A percentile compares a stretch with the other conserved stretches of the same genome.
These are phyloP conservation scores for Oreochromis tanganicae DNA, from an alignment of 2,113 vertebrate genomes.

Conservation along the genomic window DNA sequence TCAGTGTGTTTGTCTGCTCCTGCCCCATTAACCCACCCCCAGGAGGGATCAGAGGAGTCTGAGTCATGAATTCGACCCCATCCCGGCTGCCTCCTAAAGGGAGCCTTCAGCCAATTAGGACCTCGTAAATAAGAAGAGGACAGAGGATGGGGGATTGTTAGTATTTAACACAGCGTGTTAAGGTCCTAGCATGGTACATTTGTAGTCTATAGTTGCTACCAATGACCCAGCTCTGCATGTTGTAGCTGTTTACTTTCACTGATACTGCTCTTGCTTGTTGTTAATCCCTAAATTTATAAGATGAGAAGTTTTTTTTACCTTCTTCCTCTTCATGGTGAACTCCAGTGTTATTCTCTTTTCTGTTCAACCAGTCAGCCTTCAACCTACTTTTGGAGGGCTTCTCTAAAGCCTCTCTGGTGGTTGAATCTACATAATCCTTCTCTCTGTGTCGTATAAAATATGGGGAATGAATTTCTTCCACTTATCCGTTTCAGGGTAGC, in stretches of 20 bases:
- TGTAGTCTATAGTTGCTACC: not conserved
- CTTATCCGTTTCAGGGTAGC: not conserved
- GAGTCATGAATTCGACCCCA: slow-evolving; percentile 19
- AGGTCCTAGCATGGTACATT: not conserved
- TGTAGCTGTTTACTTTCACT: not conserved
- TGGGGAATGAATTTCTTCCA: rapidly evolving
- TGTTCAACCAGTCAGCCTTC: not conserved
- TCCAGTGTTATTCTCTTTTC: not conserved
- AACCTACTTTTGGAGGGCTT: not conserved
- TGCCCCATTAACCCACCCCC: slow-evolving; percentile 32
- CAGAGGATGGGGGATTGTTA: not conserved
- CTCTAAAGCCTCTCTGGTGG: not conserved
- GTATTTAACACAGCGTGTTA: not conserved
- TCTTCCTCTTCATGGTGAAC: not conserved
- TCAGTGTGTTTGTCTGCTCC: slow-evolving; percentile 3
- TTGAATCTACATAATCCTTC: not conserved
- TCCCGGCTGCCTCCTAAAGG: slow-evolving; percentile 12
- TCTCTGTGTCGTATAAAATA: not conserved
- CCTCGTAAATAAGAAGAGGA: slow-evolving; percentile 24
- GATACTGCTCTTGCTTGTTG: not conserved
- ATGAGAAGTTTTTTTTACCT: not conserved
- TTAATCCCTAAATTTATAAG: not conserved
- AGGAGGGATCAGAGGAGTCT: slow-evolving; percentile 59
- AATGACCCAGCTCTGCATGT: not conserved
- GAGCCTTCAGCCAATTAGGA: slow-evolving; percentile 36